Evolutionary conservation across 1,140 invertebrate genomes (phyloP), one percentile per base, ranked within the genome.

Genomic region (Lasioglossum albipes): DNA sequence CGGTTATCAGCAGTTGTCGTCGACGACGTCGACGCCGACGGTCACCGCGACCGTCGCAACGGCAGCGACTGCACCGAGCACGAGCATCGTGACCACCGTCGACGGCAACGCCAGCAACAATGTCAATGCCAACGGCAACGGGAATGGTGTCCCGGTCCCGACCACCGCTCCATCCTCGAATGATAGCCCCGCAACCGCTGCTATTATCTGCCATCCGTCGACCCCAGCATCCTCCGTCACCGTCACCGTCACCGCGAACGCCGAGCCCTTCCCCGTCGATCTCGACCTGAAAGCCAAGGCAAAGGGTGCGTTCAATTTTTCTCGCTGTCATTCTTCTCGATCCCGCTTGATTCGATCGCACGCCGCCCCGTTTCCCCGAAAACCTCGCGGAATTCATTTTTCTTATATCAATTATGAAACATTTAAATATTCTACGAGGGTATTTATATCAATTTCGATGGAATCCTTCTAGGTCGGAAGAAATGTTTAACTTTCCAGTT

Each of bases 261-360:
- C 62, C 9, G 88, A 89, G 1, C 74, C 86, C 27, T 87, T 84
- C 22, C 84, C 89, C 36, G 85, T 90, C 67, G 88, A 90, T 65
- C 84, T 92, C 66, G 91, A 92, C 67, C 73, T 89, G 49, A 92
- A 91, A 73, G 85, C 81, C 36, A 90, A 88, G 71, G 80, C 54
- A 65, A 92, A 91, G 83, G 88, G 91, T 92, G 70, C 88, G 80
- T 84, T 36, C 27, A 64, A 7, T 54, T 36, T 12, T 59, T 76
- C 13, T 62, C 4, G 5, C 61, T 27, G n/a, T 70, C 75, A 31
- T n/a, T 45, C 42, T 12, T 76, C 20, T 62, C 7, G 7, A 49
- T 31, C 22, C 67, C 75, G 36, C 45, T 49, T 2, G 27, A n/a
- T 41, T 13, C 5, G 0, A 16, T 59, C 18, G 20, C n/a, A 7